These are phyloP conservation scores for Nomada lathburiana DNA, from an alignment of 2,888 invertebrate genomes.

Conservation along the genomic window DNA sequence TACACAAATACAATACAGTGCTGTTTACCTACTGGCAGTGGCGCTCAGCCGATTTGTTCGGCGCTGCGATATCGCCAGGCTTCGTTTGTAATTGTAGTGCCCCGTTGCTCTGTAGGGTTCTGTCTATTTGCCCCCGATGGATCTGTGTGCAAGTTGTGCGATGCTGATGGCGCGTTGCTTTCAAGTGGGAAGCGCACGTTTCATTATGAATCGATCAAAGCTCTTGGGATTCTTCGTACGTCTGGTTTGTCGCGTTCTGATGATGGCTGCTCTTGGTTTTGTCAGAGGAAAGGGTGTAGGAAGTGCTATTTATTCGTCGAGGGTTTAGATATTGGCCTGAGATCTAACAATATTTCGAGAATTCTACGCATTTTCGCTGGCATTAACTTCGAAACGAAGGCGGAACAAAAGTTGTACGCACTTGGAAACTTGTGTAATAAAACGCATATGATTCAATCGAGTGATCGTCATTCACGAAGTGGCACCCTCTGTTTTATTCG, in stretches of 20 bases:
- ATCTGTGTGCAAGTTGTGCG: not conserved
- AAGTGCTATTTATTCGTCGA: not conserved
- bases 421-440: too few relatives aligned
- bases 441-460: too few relatives aligned
- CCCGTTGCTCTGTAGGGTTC: not conserved
- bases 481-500: too few relatives aligned
- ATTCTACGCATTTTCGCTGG: too few relatives aligned
- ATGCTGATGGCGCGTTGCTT: conserved; percentile 14
- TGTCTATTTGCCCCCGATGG: not conserved
- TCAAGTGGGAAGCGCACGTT: conserved; percentile 23
- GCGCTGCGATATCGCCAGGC: conserved; percentile 21
- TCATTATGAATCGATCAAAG: conserved; percentile 35
- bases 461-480: too few relatives aligned
- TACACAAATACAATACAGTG: conserved; percentile 82
- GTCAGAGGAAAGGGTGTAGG: not conserved
- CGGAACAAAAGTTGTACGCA: too few relatives aligned
- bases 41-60: conserved; percentile 71
- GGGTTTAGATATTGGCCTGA: too few relatives aligned
- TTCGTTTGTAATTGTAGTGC: conserved; percentile 48
- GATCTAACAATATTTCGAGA: too few relatives aligned
- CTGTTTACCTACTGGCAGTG: conserved; percentile 78
- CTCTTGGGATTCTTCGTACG: not conserved
- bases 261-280: not conserved
- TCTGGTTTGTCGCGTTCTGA: conserved; percentile 5
- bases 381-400: too few relatives aligned